Evolutionary conservation across 2,797 vertebrate genomes (phyloP).

Genomic region (Enteromius afrohamiltoni): DNA sequence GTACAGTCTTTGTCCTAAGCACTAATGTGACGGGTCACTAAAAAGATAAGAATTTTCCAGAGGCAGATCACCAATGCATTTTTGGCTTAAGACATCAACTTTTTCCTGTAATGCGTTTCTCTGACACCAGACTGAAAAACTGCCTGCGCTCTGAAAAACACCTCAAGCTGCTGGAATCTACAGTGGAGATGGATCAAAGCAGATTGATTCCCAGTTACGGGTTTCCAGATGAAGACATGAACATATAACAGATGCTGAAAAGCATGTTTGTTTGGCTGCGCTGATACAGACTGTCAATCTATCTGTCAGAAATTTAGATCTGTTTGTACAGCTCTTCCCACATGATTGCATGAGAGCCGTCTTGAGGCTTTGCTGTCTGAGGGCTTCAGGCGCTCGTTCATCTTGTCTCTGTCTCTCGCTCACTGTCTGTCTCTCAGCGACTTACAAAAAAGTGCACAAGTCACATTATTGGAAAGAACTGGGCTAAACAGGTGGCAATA

Average conservation of each 20-base stretch:
- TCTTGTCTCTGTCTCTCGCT: conserved; percentile 14
- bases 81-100: neutral
- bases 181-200: conserved; percentile 24
- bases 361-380: conserved; percentile 31
- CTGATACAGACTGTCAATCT: conserved; percentile 45
- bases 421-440: neutral
- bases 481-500: conserved; percentile 7
- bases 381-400: conserved; percentile 35
- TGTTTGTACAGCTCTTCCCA: conserved; percentile 42
- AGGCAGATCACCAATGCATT: conserved; percentile 3
- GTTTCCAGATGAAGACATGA: conserved; percentile 41
- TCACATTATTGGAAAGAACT: conserved; percentile 28
- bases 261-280: conserved; percentile 38
- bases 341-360: conserved; percentile 31
- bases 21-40: neutral
- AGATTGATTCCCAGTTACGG: conserved; percentile 34
- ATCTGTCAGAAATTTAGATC: conserved; percentile 43
- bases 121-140: conserved; percentile 12
- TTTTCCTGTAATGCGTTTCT: neutral
- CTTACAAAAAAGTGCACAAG: conserved; percentile 9
- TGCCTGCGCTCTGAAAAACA: neutral
- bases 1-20: neutral
- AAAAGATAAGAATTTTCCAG: neutral
- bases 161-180: neutral
- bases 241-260: conserved; percentile 41